Conservation (phyloP, 2,888 invertebrate species). For the Galerucella nymphaeae region DNA sequence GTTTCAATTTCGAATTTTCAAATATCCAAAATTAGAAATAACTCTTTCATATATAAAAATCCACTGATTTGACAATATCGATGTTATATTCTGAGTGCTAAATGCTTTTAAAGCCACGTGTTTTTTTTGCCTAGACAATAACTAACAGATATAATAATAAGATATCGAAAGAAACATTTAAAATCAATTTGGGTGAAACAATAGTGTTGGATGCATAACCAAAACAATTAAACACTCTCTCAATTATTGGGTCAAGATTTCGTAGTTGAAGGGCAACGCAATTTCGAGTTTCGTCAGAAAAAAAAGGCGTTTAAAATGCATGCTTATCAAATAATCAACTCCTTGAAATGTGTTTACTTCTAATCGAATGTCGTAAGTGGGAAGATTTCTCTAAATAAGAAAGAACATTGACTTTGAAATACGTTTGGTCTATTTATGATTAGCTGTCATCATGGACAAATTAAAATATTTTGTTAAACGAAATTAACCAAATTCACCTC, state of each 20-base stretch:
- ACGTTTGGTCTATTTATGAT: constrained; percentile 13
- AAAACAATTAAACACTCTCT: not conserved
- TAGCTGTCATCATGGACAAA: constrained; percentile 16
- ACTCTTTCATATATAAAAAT: too few relatives aligned
- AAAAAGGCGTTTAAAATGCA: constrained; percentile 2
- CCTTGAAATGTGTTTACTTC: not conserved
- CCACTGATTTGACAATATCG: too few relatives aligned
- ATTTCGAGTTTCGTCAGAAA: constrained; percentile 6
- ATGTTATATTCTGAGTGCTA: too few relatives aligned
- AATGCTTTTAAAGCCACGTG: too few relatives aligned
- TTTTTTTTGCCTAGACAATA: too few relatives aligned
- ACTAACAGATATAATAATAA: not conserved
- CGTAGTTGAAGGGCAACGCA: not conserved
- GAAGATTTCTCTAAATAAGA: constrained; percentile 11
- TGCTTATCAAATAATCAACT: not conserved
- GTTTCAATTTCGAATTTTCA: too few relatives aligned
- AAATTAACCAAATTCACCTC: constrained; percentile 1
- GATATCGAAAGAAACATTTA: not conserved
- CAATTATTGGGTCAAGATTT: constrained; percentile 7
- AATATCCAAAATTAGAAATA: too few relatives aligned
- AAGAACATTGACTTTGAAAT: constrained; percentile 26
- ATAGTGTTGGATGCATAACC: not conserved
- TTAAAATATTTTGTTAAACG: not conserved
- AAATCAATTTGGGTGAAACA: not conserved
- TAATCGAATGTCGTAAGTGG: constrained; percentile 18